Evolutionary conservation across 2,113 vertebrate genomes (phyloP), one percentile per base, ranked within the genome.

Genomic region (Myiagra hebetior): DNA sequence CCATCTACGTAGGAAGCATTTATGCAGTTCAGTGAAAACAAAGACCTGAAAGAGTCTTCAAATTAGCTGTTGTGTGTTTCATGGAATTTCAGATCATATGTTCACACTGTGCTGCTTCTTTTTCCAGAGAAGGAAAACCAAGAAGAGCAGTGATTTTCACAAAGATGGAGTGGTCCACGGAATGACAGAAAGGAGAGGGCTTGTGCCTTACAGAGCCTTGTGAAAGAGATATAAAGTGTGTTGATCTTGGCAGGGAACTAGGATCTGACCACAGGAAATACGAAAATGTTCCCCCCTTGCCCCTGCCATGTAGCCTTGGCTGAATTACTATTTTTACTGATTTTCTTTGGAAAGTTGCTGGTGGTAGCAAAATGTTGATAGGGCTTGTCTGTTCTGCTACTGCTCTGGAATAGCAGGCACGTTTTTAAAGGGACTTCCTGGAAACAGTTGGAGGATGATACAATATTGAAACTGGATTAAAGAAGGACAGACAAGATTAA

Each of bases 201-300:
- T 75, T 70, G 8, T 76, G 13, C 31, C 9, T 31, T 56, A 37
- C 19, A 12, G 10, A 64, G 9, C 10, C 18, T 65, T 9, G 2
- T 49, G 26, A 56, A 52, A 73, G 27, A 70, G 6, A n/a, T 8
- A 15, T 7, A n/a, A 39, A 70, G 12, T 18, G 6, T 52, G 59
- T 44, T 76, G 35, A 64, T 35, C 23, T 60, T 91, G 53, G 26
- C 57, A 33, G 44, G 11, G 15, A 23, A 23, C 13, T 80, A 22
- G 2, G 3, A 31, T 55, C 31, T 77, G 17, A 39, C 24, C 0
- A 0, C 9, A 89, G 16, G 7, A 27, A 69, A 31, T 18, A 73
- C 2, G 9, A 37, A 63, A 57, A 9, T 44, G 15, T 57, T 0
- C 39, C 19, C 6, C 1, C 1, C 13, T 77, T 81, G 14, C 3